Base-by-base conservation (phyloP, 2,797 vertebrate genomes). In the Antennarius maculatus region DNA sequence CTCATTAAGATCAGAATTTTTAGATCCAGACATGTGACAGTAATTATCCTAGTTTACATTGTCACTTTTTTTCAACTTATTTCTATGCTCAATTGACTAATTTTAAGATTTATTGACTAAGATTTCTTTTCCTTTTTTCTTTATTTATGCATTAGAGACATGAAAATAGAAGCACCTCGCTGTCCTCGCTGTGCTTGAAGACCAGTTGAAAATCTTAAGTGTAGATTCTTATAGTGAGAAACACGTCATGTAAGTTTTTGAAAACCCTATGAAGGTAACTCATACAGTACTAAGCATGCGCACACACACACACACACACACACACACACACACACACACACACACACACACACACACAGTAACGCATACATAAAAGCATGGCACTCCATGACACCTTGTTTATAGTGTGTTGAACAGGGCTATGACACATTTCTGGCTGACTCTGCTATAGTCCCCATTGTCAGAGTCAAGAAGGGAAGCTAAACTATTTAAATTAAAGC, bases 231-330 rank as follows among this genome's bases (percentile, higher is more conserved):
- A 79, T 6, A 43, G 76, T 68, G 86, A 71, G 70, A 88, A 83
- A 81, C 71, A 76, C 85, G 78, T 80, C 54, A 69, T 79, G 59
- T 82, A 73, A 85, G 84, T 79, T 80, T 84, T 81, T 84, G 82
- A 89, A 87, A 78, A 69, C 62, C 62, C 14, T 4, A 45, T 4
- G 53, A 50, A 66, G 80, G 76, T 69, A 78, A 54, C 61, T 74
- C 75, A 50, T 82, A 62, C 77, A 64, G n/a, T 71, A 73, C 42
- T 52, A 34, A 37, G 50, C 23, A 7, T 47, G 23, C 49, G 54
- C 61, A 61, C 65, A 69, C 46, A 64, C 27, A 5, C 51, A 52
- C 58, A 55, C 43, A 69, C 43, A 59, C 27, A 15, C 37, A n/a
- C n/a, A n/a, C n/a, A n/a, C n/a, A n/a, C n/a, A n/a, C n/a, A n/a